Conservation (phyloP, 2,797 vertebrate species). For the Onychomys leucogaster region DNA sequence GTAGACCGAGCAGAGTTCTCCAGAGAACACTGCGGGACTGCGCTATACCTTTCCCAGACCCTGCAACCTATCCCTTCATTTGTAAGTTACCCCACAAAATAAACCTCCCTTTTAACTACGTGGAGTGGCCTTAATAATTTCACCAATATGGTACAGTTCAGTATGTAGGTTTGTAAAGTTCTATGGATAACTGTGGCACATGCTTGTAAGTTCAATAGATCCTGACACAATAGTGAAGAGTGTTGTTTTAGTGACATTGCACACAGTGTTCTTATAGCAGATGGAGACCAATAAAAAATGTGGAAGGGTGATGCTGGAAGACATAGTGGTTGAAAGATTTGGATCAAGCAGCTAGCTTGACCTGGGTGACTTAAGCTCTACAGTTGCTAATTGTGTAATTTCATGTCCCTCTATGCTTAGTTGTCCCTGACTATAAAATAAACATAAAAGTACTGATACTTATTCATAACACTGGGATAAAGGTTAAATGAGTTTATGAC, state of each 20-base stretch:
- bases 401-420: not conserved
- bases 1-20: too few relatives aligned
- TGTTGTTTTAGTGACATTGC: not conserved
- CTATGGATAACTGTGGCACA: not conserved
- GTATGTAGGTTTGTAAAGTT: not conserved
- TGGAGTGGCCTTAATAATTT: too few relatives aligned
- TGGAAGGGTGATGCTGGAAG: not conserved
- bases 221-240: not conserved
- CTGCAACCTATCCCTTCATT: too few relatives aligned
- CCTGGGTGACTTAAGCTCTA: not conserved
- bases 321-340: not conserved
- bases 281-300: not conserved
- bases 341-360: not conserved
- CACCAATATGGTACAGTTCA: not conserved
- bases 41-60: too few relatives aligned
- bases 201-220: not conserved
- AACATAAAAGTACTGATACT: not conserved
- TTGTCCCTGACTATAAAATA: not conserved
- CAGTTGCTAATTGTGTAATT: not conserved
- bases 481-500: not conserved
- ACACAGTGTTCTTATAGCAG: not conserved
- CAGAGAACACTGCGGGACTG: too few relatives aligned
- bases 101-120: too few relatives aligned
- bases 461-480: not conserved
- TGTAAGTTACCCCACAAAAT: too few relatives aligned